These are phyloP conservation scores for Anableps anableps DNA, from an alignment of 2,797 vertebrate species.

Conservation along the genomic window DNA sequence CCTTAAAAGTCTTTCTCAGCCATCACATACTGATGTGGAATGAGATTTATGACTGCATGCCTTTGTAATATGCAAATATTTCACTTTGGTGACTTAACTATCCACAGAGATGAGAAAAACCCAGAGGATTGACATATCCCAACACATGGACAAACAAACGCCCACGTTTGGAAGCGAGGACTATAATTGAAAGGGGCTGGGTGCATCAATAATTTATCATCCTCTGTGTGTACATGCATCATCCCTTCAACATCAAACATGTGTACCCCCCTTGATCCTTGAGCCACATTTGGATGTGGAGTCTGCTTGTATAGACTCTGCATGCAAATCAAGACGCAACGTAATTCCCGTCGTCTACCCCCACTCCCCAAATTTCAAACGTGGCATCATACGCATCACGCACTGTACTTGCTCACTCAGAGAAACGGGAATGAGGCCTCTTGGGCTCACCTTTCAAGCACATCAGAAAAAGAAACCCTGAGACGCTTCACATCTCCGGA, in stretches of 20 bases:
- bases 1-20: neutral
- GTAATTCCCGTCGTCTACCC: neutral
- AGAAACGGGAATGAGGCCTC: constrained; percentile 31
- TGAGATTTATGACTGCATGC: neutral
- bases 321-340: constrained; percentile 58
- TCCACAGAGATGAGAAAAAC: constrained; percentile 11
- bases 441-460: constrained; percentile 46
- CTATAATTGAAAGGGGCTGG: constrained; percentile 53
- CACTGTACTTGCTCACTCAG: constrained; percentile 32
- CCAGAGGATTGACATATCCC: constrained; percentile 27
- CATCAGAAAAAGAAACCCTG: constrained; percentile 49
- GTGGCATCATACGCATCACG: constrained; percentile 38
- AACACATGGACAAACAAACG: constrained; percentile 17
- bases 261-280: constrained; percentile 45
- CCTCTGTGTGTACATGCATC: constrained; percentile 39
- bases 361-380: constrained; percentile 22
- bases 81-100: neutral
- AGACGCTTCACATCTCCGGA: constrained; percentile 58
- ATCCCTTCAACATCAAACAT: constrained; percentile 50
- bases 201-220: constrained; percentile 69
- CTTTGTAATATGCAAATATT: constrained; percentile 1
- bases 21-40: neutral
- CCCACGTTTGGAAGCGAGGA: constrained; percentile 26
- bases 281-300: no score
- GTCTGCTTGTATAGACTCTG: constrained; percentile 41